These are phyloP conservation scores for Drosophila cardini DNA, from an alignment of 1,140 invertebrate genomes.

Conservation along the genomic window DNA sequence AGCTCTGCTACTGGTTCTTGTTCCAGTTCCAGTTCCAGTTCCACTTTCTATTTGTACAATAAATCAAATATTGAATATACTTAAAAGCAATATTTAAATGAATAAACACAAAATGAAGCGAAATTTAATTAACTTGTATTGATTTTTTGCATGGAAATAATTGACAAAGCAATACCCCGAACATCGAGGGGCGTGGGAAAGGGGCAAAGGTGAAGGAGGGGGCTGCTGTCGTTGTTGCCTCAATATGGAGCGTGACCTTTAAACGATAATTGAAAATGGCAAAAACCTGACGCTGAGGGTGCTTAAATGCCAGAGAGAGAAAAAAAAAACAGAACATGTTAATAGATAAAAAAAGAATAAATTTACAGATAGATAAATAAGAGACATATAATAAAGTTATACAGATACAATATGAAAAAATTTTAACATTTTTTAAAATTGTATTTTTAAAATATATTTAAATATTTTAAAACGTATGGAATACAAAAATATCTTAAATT, in stretches of 20 bases:
- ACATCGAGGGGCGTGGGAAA: background rate
- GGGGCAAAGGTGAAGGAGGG: background rate
- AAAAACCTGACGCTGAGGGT: constrained; percentile 13
- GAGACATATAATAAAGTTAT: background rate
- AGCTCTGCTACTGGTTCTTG: background rate
- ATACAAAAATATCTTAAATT: no score
- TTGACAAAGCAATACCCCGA: constrained; percentile 32
- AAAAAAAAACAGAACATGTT: constrained; percentile 1
- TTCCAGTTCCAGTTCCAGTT: background rate
- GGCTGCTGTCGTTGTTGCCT: background rate
- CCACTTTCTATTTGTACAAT: constrained; percentile 1
- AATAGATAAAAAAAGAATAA: background rate
- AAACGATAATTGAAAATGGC: constrained; percentile 33
- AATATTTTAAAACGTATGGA: no score
- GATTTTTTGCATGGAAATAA: constrained; percentile 68
- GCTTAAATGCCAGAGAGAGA: constrained; percentile 21
- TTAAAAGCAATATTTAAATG: constrained; percentile 39
- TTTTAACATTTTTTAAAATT: no score
- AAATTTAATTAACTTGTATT: constrained; percentile 76
- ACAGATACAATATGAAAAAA: no score
- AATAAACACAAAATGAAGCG: constrained; percentile 52
- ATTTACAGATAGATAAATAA: no score
- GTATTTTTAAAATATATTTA: no score
- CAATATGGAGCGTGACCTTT: constrained; percentile 40
- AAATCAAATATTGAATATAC: constrained; percentile 55